Conservation (phyloP, 2,113 vertebrate species). For the Rhombomys opimus region DNA sequence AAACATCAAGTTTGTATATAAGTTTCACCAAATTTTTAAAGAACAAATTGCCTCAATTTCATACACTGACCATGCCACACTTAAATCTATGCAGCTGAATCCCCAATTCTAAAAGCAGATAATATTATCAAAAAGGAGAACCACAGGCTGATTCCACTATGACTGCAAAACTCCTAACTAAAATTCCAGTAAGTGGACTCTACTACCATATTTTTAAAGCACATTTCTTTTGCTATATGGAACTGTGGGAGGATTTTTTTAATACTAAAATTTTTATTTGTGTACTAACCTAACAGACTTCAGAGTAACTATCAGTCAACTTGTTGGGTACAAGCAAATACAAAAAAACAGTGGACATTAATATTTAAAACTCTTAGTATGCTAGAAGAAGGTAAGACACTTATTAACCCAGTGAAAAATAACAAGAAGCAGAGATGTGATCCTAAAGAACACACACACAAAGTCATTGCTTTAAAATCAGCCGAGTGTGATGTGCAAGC, state of each 20-base stretch:
- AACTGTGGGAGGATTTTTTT: neutral
- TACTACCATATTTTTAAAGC: neutral
- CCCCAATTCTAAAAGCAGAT: neutral
- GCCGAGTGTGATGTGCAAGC: neutral
- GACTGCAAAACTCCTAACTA: neutral
- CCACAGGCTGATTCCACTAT: neutral
- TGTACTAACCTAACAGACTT: neutral
- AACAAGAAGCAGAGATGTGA: neutral
- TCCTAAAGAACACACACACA: neutral
- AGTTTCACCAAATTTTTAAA: neutral
- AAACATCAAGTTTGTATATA: neutral
- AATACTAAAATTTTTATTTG: neutral
- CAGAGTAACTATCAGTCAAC: neutral
- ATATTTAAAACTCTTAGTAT: neutral
- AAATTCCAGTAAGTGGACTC: neutral
- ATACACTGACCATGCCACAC: neutral
- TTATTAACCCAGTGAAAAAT: neutral
- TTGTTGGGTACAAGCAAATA: neutral
- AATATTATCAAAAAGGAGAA: neutral
- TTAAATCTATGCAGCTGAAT: neutral
- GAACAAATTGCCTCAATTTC: slow-evolving; percentile 18
- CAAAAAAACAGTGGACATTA: neutral
- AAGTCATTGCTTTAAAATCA: neutral
- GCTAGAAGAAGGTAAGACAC: neutral
- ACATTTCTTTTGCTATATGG: neutral